A percentile compares a stretch with the other conserved stretches of the same genome.
phyloP scores from a whole-genome alignment of 2,888 invertebrate genomes.

The Buathra laborator region DNA sequence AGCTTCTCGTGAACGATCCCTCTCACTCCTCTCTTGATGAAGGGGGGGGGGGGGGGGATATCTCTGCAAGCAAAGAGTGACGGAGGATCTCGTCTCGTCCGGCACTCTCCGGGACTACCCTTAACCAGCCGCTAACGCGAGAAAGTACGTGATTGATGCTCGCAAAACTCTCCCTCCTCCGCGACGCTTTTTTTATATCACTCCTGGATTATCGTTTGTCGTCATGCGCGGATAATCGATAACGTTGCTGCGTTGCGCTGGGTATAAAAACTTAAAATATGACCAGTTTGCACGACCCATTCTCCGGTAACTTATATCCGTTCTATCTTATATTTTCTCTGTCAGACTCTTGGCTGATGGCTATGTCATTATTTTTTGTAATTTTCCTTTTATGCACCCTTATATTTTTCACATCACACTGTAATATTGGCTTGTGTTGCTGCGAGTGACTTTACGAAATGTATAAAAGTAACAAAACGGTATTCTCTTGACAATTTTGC shows the following conservation, averaged over 20 bases:
- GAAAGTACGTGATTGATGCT: slow-evolving; percentile 63
- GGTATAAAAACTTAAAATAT: slow-evolving; percentile 45
- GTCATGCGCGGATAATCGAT: slow-evolving; percentile 47
- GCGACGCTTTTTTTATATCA: slow-evolving; percentile 23
- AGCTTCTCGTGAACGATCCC: slow-evolving; percentile 2
- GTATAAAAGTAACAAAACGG: too few species aligned
- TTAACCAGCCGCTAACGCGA: slow-evolving; percentile 28
- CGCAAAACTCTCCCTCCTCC: slow-evolving; percentile 33
- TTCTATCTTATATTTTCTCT: neutral
- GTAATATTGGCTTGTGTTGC: neutral
- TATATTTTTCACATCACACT: neutral
- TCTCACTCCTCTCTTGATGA: slow-evolving; percentile 16
- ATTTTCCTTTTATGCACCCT: neutral
- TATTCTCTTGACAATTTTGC: too few species aligned
- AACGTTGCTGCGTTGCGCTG: slow-evolving; percentile 11
- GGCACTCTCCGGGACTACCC: slow-evolving; percentile 20
- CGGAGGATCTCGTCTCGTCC: slow-evolving; percentile 25
- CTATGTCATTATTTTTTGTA: neutral
- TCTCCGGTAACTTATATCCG: neutral
- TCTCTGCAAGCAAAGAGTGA: slow-evolving; percentile 36
- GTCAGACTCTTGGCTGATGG: neutral
- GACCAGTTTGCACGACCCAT: slow-evolving; percentile 2
- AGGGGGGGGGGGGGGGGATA: too few species aligned
- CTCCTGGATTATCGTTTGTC: slow-evolving; percentile 53
- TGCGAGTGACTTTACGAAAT: too few species aligned